A percentile compares a stretch with the other conserved stretches of the same genome.
Evolutionary conservation across 1,140 invertebrate genomes (phyloP).

Genomic region (Cherax quadricarinatus): DNA sequence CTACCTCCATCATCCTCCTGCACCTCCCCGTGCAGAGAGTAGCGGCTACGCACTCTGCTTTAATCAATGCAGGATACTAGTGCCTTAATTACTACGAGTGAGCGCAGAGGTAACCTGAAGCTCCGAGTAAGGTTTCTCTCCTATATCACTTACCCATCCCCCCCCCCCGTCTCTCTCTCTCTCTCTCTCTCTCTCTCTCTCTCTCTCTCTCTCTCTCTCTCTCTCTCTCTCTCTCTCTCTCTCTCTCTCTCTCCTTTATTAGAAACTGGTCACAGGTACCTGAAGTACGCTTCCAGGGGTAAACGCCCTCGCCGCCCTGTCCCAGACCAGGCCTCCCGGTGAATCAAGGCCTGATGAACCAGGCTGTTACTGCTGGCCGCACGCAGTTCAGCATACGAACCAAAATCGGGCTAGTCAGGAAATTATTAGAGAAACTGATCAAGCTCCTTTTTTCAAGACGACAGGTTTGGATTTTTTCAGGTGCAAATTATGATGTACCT

Average conservation of each 20-base stretch:
- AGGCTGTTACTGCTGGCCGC: no score
- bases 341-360: no score
- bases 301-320: no score
- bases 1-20: background rate
- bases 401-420: no score
- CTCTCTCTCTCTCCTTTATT: background rate
- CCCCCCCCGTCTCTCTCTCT: background rate
- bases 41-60: constrained; percentile 2
- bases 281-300: no score
- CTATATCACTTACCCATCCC: background rate
- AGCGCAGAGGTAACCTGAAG: constrained; percentile 13
- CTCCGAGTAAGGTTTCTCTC: background rate
- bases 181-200: background rate
- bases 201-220: background rate
- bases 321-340: no score
- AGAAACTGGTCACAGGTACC: no score
- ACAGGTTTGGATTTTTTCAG: no score
- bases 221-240: background rate
- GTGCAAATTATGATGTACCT: no score
- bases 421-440: no score
- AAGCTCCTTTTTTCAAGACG: no score
- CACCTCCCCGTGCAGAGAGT: background rate
- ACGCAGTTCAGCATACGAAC: no score
- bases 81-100: constrained; percentile 11
- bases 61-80: constrained; percentile 31